A percentile compares a stretch with the other conserved stretches of the same genome.
Evolutionary conservation across 2,888 invertebrate genomes (phyloP).

Genomic region (Catocala fraxini): DNA sequence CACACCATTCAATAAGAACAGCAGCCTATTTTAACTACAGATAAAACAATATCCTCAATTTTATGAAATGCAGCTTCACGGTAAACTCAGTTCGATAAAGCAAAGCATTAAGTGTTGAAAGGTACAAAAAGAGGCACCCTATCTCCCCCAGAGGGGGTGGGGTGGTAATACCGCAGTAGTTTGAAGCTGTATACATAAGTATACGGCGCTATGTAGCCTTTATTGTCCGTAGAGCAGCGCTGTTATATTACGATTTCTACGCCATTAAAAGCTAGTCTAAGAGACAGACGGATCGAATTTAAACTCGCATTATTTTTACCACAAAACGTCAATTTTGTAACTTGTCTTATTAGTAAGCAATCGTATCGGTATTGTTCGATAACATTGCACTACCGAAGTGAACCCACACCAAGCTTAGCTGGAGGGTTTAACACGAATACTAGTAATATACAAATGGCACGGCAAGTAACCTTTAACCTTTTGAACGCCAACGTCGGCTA

Average conservation of each 20-base stretch:
- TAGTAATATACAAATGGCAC: too few species aligned
- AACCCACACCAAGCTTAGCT: too few species aligned
- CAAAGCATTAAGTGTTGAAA: conserved; percentile 38
- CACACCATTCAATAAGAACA: too few species aligned
- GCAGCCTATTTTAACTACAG: not conserved
- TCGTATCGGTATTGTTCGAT: too few species aligned
- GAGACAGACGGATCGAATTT: conserved; percentile 29
- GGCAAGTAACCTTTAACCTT: too few species aligned
- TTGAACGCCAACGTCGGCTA: too few species aligned
- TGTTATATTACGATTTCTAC: conserved; percentile 54
- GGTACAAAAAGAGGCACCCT: conserved; percentile 39
- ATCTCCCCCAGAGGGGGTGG: conserved; percentile 24
- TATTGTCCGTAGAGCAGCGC: conserved; percentile 59
- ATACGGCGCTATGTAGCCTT: conserved; percentile 30
- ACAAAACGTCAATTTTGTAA: too few species aligned
- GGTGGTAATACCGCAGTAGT: conserved; percentile 34
- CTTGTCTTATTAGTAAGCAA: too few species aligned
- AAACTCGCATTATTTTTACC: not conserved
- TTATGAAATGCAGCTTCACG: conserved; percentile 7
- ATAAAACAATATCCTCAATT: not conserved
- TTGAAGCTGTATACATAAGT: conserved; percentile 34
- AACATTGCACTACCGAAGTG: too few species aligned
- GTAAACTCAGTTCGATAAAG: conserved; percentile 30
- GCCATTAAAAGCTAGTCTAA: conserved; percentile 50
- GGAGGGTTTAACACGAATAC: too few species aligned